Evolutionary conservation across 2,797 vertebrate species (phyloP).

Genomic region (Schizothorax lantsangensis): DNA sequence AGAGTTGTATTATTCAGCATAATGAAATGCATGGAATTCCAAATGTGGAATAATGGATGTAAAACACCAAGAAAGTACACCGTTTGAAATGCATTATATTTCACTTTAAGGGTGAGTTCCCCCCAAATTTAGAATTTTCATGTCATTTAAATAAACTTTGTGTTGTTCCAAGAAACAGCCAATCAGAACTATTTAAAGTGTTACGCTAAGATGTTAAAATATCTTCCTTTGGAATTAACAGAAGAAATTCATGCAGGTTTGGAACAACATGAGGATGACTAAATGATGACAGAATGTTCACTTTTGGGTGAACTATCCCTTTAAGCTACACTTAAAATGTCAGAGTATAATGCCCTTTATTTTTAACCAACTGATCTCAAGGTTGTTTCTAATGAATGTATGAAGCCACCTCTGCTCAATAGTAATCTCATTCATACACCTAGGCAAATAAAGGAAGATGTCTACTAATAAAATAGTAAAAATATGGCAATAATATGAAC

Average conservation of each 20-base stretch:
- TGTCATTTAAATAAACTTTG: background rate
- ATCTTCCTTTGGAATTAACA: background rate
- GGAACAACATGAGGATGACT: background rate
- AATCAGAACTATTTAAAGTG: background rate
- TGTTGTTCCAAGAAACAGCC: background rate
- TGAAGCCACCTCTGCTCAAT: background rate
- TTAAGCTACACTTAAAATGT: background rate
- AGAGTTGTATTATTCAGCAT: slow-evolving; percentile 62
- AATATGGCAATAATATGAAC: slow-evolving; percentile 4
- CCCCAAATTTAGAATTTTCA: no score
- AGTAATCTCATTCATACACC: background rate
- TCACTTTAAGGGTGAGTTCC: background rate
- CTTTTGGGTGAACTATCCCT: background rate
- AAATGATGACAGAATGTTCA: background rate
- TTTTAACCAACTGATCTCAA: background rate
- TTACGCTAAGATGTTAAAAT: background rate
- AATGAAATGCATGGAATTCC: slow-evolving; percentile 4
- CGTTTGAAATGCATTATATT: background rate
- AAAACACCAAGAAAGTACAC: background rate
- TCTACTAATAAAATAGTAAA: background rate
- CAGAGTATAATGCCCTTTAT: background rate
- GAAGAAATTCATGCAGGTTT: background rate
- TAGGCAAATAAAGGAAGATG: background rate
- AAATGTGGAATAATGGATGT: slow-evolving; percentile 8
- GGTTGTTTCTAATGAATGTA: background rate